These are phyloP conservation scores for Ammodytes marinus DNA, from an alignment of 2,113 vertebrate species.

Conservation along the genomic window DNA sequence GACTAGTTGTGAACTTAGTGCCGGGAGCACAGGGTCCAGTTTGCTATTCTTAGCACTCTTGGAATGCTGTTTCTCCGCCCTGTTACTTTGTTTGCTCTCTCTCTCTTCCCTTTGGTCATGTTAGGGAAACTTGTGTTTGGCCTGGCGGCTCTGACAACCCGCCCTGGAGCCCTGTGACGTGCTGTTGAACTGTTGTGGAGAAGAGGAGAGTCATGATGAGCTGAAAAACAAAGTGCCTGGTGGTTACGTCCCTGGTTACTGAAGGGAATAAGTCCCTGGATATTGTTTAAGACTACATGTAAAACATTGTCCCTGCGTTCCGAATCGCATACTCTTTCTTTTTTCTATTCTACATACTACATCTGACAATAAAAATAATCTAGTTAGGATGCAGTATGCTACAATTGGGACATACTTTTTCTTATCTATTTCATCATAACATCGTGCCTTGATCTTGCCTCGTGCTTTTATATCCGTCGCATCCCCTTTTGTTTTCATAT, in stretches of 20 bases:
- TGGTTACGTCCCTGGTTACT: neutral
- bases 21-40: slow-evolving; percentile 78
- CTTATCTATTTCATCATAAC: too few relatives aligned
- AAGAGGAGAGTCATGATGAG: slow-evolving; percentile 40
- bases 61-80: slow-evolving; percentile 84
- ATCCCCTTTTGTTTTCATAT: too few relatives aligned
- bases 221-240: slow-evolving; percentile 42
- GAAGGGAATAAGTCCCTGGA: slow-evolving; percentile 4
- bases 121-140: slow-evolving; percentile 70
- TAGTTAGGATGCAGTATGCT: too few relatives aligned
- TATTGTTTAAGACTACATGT: neutral
- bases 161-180: slow-evolving; percentile 44
- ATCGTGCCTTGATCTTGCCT: too few relatives aligned
- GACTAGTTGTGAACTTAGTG: slow-evolving; percentile 72
- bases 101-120: slow-evolving; percentile 61
- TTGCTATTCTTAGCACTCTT: slow-evolving; percentile 83
- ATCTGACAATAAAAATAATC: too few relatives aligned
- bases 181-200: slow-evolving; percentile 30
- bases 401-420: too few relatives aligned
- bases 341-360: too few relatives aligned
- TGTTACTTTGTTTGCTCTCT: slow-evolving; percentile 80
- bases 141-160: slow-evolving; percentile 52
- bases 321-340: too few relatives aligned
- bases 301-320: too few relatives aligned
- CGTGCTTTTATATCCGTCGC: too few relatives aligned